phyloP scores from a whole-genome alignment of 2,113 vertebrate species.

The Pteropus alecto region DNA sequence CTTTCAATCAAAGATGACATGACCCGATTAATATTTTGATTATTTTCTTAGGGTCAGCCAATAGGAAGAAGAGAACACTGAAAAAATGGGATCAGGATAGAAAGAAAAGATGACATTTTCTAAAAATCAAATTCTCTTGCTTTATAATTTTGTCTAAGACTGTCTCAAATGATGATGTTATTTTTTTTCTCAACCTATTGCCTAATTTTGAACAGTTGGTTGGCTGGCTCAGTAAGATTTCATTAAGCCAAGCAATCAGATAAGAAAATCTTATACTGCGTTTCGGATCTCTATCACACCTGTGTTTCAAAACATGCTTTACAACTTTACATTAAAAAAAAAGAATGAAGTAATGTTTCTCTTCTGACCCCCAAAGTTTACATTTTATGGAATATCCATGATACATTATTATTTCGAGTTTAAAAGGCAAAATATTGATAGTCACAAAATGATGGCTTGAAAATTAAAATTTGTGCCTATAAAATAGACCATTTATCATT shows the following conservation, averaged over 20 bases:
- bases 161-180: conserved; percentile 15
- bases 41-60: neutral
- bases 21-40: neutral
- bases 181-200: neutral
- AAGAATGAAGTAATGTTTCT: conserved; percentile 33
- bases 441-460: conserved; percentile 1
- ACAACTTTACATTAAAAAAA: conserved; percentile 16
- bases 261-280: neutral
- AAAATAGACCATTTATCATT: neutral
- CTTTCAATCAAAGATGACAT: neutral
- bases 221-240: neutral
- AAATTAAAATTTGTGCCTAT: neutral
- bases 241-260: conserved; percentile 12
- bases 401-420: neutral
- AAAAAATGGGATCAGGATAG: neutral
- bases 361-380: conserved; percentile 6
- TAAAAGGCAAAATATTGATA: conserved; percentile 13
- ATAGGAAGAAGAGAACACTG: neutral
- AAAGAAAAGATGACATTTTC: neutral
- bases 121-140: neutral
- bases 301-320: neutral
- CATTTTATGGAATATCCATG: neutral
- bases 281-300: neutral
- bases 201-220: conserved; percentile 32
- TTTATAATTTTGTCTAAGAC: neutral